Base-by-base conservation (phyloP, 2,888 invertebrate genomes). In the Terebella lapidaria region DNA sequence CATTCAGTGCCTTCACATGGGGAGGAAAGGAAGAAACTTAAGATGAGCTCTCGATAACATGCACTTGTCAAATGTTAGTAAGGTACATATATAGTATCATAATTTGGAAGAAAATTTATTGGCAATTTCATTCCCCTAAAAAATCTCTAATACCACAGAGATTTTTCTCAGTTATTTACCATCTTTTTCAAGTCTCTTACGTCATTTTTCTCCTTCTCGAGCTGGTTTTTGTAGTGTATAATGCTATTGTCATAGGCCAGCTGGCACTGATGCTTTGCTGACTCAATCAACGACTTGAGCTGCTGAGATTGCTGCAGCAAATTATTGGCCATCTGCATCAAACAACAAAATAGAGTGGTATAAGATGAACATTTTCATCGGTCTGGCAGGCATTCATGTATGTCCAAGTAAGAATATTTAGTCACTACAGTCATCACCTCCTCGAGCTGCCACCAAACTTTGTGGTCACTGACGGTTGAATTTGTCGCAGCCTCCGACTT, bases 381-480 rank as follows among this genome's bases (percentile, higher is more conserved):
- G n/a, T n/a, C n/a, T n/a, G n/a, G n/a, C n/a, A n/a, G n/a, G n/a
- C n/a, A n/a, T n/a, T n/a, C n/a, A n/a, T n/a, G n/a, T n/a, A n/a
- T n/a, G n/a, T n/a, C n/a, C n/a, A n/a, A n/a, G n/a, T n/a, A n/a
- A n/a, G n/a, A n/a, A n/a, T n/a, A n/a, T n/a, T n/a, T n/a, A n/a
- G n/a, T n/a, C n/a, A n/a, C n/a, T n/a, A n/a, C n/a, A n/a, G n/a
- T 35, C 18, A 56, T 26, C 86, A 87, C 91, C 87, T 86, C 89
- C 85, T 85, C 85, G 75, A 89, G 88, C 81, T 94, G 87, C 94
- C 94, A 94, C 83, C 91, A 91, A 78, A 92, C 91, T 86, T 94
- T 94, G 84, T 80, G 79, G 66, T 94, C 94, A 26, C 54, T 25
- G 27, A 61, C 58, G 10, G n/a, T 35, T 35, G 42, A 15, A 15